Base-by-base conservation (phyloP, 2,113 vertebrate species). In the Trinectes maculatus region DNA sequence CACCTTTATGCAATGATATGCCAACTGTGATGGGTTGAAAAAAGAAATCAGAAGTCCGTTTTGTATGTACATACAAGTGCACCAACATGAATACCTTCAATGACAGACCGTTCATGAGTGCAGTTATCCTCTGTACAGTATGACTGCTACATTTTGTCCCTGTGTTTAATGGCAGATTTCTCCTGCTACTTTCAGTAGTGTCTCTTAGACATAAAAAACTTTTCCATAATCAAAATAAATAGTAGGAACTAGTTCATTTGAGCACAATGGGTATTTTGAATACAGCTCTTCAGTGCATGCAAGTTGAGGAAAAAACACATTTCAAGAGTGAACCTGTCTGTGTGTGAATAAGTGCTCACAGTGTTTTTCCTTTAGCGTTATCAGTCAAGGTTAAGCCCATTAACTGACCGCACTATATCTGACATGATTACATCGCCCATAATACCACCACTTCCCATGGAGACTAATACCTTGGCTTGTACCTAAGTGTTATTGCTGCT, bases 351-450 rank as follows among this genome's bases (percentile, higher is more conserved):
- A 24, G 33, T 72, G 51, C 34, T 16, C 60, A 34, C 36, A n/a
- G 12, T 49, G 21, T 55, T 6, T 57, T 58, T 68, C 55, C 40
- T 72, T 61, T 42, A 57, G 19, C 47, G 58, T 49, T 46, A 71
- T 74, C 34, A 63, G 54, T 64, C 68, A 74, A 56, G 49, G 76
- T 79, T 75, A 68, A 74, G 46, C 52, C 63, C 43, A 66, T 84
- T 81, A 87, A 79, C 53, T 73, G 76, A 66, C 77, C 77, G 21
- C 65, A 47, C 54, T 69, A 56, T 71, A 77, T 72, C 42, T 44
- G 62, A 77, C 37, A 40, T 26, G 42, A 76, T 82, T 61, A 36
- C 15, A 59, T 85, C 7, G 12, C 46, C 67, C 40, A 55, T 67
- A 80, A 77, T 64, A 68, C 52, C 5, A 33, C 39, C 36, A 21